A percentile compares a stretch with the other conserved stretches of the same genome.
These are phyloP conservation scores for Rhinoraja longicauda DNA, from an alignment of 2,797 vertebrate species.

Conservation along the genomic window DNA sequence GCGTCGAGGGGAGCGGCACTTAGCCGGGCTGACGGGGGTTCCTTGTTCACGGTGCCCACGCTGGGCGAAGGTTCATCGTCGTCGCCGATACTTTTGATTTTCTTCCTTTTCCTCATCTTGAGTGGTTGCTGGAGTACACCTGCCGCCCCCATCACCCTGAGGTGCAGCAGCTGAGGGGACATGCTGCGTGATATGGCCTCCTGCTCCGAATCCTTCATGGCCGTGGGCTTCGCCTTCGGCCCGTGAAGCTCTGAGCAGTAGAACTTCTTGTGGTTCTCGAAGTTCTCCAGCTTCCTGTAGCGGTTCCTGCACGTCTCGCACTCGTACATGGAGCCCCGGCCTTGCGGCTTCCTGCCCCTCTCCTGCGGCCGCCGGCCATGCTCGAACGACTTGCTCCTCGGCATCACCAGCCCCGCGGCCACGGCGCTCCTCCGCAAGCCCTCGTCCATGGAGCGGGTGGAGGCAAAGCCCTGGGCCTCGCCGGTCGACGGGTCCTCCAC, in stretches of 20 bases:
- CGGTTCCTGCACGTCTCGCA: slow-evolving; percentile 96
- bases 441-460: slow-evolving; percentile 78
- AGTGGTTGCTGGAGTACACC: slow-evolving; percentile 78
- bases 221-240: slow-evolving; percentile 81
- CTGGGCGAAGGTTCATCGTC: slow-evolving; percentile 86
- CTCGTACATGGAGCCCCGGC: slow-evolving; percentile 93
- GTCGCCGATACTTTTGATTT: slow-evolving; percentile 96
- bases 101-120: slow-evolving; percentile 87
- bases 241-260: slow-evolving; percentile 97
- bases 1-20: slow-evolving; percentile 45
- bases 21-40: slow-evolving; percentile 54
- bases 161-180: slow-evolving; percentile 66
- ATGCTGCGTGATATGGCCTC: slow-evolving; percentile 59
- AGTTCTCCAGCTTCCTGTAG: slow-evolving; percentile 94
- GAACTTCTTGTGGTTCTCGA: slow-evolving; percentile 98
- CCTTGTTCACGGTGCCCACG: slow-evolving; percentile 68
- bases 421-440: slow-evolving; percentile 62
- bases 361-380: slow-evolving; percentile 68
- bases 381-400: slow-evolving; percentile 73
- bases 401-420: slow-evolving; percentile 59
- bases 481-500: slow-evolving; percentile 82
- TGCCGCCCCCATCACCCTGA: slow-evolving; percentile 61
- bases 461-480: slow-evolving; percentile 69
- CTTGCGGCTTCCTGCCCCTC: slow-evolving; percentile 77
- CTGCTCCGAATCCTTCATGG: slow-evolving; percentile 70